A percentile compares a stretch with the other conserved stretches of the same genome.
These are phyloP conservation scores for Probaryconus sp. DNA, from an alignment of 1,140 invertebrate genomes.

Conservation along the genomic window DNA sequence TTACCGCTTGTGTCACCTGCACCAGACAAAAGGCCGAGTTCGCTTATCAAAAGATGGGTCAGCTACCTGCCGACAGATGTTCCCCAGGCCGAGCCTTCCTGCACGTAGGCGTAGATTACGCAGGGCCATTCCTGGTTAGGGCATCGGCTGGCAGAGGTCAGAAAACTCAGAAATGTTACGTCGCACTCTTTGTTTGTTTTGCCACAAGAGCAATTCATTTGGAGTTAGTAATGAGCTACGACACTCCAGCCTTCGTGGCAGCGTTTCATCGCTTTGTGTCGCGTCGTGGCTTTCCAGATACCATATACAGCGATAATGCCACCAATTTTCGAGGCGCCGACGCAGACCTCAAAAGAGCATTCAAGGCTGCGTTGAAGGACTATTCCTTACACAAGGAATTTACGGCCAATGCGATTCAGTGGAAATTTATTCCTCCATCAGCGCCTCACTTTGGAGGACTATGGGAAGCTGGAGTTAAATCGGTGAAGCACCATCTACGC, in stretches of 20 bases:
- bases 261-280: constrained; percentile 68
- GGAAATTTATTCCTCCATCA: no score
- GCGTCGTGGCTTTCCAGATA: constrained; percentile 52
- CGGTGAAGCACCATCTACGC: not conserved
- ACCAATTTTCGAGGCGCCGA: no score
- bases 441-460: no score
- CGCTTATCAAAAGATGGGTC: not conserved
- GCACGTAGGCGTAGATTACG: constrained; percentile 1
- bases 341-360: no score
- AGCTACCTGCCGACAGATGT: not conserved
- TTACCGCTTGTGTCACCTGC: not conserved
- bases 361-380: constrained; percentile 67
- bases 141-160: not conserved
- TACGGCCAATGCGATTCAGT: no score
- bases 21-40: not conserved
- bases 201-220: constrained; percentile 67
- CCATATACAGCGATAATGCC: constrained; percentile 65
- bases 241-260: constrained; percentile 66
- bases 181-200: constrained; percentile 59
- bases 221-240: constrained; percentile 63
- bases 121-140: not conserved
- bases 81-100: not conserved
- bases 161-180: constrained; percentile 31
- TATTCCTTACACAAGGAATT: no score
- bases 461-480: no score